These are phyloP conservation scores for Astreopora myriophthalma DNA, from an alignment of 64 coral and sea anemone genomes.

Conservation along the genomic window DNA sequence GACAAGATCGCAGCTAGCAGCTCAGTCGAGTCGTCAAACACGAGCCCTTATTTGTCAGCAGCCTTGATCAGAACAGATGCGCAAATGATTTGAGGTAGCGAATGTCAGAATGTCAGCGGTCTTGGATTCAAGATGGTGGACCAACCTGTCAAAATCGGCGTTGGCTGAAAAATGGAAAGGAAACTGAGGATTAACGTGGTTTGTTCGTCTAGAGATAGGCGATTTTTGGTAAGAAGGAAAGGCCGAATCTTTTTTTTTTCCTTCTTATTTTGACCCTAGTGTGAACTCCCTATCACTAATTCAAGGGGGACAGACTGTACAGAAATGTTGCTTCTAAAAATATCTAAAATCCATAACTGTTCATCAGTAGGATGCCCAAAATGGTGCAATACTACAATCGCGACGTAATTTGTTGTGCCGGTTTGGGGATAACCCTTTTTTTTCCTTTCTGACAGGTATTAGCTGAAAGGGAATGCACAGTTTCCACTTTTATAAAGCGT, in stretches of 20 bases:
- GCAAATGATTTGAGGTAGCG: not conserved
- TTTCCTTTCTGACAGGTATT: slow-evolving; percentile 51
- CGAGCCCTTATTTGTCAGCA: not conserved
- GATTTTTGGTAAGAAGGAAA: slow-evolving; percentile 73
- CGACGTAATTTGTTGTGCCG: no score
- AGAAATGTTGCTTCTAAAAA: no score
- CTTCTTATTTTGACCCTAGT: no score
- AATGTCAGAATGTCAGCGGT: not conserved
- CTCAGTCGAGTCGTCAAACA: not conserved
- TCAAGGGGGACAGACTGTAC: no score
- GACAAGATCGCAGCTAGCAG: not conserved
- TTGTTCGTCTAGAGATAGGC: slow-evolving; percentile 81
- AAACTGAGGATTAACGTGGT: slow-evolving; percentile 87
- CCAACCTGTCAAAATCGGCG: not conserved
- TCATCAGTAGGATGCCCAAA: no score
- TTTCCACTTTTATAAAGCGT: slow-evolving; percentile 48
- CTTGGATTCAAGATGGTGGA: slow-evolving; percentile 73
- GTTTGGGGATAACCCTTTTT: not conserved
- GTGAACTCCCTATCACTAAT: no score
- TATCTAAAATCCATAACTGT: no score
- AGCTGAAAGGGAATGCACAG: slow-evolving; percentile 71
- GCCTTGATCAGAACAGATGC: not conserved
- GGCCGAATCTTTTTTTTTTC: not conserved
- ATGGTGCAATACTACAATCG: no score
- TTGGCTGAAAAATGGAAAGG: slow-evolving; percentile 57